Conservation (phyloP, 2,888 invertebrate species). For the Campoletis raptor region DNA sequence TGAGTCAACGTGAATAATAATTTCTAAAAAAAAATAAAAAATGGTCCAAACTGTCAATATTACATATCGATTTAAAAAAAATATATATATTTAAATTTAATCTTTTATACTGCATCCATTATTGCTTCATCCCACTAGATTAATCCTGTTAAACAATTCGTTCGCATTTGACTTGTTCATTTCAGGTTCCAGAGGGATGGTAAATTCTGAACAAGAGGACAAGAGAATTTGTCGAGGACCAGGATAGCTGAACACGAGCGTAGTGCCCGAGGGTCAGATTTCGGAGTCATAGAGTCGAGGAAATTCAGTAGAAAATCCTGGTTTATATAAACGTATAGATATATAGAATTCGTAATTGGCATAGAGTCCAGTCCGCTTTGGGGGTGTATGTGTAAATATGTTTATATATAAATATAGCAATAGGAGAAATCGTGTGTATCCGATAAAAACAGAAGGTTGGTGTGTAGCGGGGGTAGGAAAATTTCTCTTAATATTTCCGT, state of each 20-base stretch:
- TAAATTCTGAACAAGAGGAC: constrained; percentile 23
- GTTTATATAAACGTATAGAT: not conserved
- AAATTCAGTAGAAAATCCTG: constrained; percentile 29
- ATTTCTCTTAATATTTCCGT: constrained; percentile 25
- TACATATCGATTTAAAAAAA: not conserved
- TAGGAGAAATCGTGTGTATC: constrained; percentile 14
- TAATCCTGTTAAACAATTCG: constrained; percentile 16
- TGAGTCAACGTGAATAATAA: not conserved
- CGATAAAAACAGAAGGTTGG: constrained; percentile 33
- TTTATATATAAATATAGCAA: not conserved
- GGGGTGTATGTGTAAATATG: constrained; percentile 8
- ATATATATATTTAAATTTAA: not conserved
- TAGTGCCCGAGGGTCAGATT: constrained; percentile 20
- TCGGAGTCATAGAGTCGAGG: constrained; percentile 20
- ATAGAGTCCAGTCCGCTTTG: constrained; percentile 16
- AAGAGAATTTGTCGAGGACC: constrained; percentile 4
- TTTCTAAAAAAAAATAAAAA: not conserved
- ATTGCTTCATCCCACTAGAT: constrained; percentile 2
- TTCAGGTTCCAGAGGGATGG: constrained; percentile 15
- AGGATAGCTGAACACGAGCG: constrained; percentile 18
- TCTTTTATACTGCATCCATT: constrained; percentile 1
- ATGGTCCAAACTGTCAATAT: not conserved
- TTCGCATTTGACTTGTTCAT: constrained; percentile 13
- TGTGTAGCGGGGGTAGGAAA: constrained; percentile 26
- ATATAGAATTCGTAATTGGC: constrained; percentile 42